These are phyloP conservation scores for Andrena marginata DNA, from an alignment of 2,888 invertebrate genomes.

Conservation along the genomic window DNA sequence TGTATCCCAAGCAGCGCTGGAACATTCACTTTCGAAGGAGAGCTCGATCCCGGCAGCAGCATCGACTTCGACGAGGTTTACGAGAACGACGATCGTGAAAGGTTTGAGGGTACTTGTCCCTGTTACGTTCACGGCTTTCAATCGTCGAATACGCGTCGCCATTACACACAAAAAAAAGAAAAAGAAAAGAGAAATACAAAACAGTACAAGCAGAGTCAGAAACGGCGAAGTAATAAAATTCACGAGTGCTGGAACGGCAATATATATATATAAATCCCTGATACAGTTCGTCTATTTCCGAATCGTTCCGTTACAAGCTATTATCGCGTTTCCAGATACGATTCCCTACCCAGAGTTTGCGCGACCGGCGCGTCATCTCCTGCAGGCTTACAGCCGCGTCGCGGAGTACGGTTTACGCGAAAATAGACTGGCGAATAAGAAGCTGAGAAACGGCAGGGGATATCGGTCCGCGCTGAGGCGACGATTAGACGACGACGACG, in stretches of 20 bases:
- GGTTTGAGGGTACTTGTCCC: constrained; percentile 40
- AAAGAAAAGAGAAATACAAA: too few relatives aligned
- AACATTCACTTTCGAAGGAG: constrained; percentile 61
- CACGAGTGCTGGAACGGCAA: too few relatives aligned
- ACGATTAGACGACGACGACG: constrained; percentile 17
- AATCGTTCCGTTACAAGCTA: neutral
- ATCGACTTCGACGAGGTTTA: constrained; percentile 48
- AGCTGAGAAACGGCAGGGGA: constrained; percentile 3
- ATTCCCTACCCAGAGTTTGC: neutral
- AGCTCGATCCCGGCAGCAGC: constrained; percentile 33
- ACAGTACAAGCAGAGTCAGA: too few relatives aligned
- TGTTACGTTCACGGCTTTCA: neutral
- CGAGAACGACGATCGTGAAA: constrained; percentile 60
- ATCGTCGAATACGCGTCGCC: neutral
- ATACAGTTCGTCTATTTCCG: too few relatives aligned
- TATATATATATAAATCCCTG: too few relatives aligned
- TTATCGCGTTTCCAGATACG: constrained; percentile 2
- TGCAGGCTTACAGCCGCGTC: constrained; percentile 5
- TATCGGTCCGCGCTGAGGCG: constrained; percentile 21
- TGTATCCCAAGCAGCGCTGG: constrained; percentile 37
- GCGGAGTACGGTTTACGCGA: constrained; percentile 26
- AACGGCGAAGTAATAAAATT: too few relatives aligned
- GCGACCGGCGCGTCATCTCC: constrained; percentile 33
- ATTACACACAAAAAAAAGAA: too few relatives aligned
- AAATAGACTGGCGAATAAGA: constrained; percentile 35